A percentile compares a stretch with the other conserved stretches of the same genome.
phyloP scores from a whole-genome alignment of 1,140 invertebrate genomes.

The Drosophila bifasciata region DNA sequence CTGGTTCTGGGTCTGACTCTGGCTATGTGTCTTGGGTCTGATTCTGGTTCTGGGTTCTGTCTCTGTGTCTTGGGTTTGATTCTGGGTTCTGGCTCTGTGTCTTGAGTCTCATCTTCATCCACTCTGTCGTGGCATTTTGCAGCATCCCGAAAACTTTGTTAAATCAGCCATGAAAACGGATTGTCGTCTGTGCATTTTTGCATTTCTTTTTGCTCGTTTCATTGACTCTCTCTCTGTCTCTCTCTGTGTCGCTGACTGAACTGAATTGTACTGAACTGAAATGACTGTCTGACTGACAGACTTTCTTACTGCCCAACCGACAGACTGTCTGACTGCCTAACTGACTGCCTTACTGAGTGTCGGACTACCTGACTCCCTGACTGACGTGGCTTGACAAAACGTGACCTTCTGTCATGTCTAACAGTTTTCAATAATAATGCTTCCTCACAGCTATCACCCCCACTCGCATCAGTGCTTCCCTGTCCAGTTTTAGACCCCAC shows the following conservation, averaged over 20 bases:
- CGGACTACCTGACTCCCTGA: conserved; percentile 11
- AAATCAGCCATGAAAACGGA: conserved; percentile 81
- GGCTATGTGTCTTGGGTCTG: too few species aligned
- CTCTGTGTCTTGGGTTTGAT: too few species aligned
- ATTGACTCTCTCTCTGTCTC: conserved; percentile 59
- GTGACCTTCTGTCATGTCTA: conserved; percentile 75
- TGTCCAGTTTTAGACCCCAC: conserved; percentile 13
- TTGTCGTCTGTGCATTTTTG: conserved; percentile 73
- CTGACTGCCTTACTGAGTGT: conserved; percentile 7
- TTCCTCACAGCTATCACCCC: conserved; percentile 11
- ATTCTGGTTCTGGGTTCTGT: too few species aligned
- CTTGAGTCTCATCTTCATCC: conserved; percentile 27
- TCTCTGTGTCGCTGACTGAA: too few species aligned
- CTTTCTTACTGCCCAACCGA: conserved; percentile 15
- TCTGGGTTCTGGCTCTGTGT: too few species aligned
- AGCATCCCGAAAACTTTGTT: conserved; percentile 70
- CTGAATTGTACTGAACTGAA: too few species aligned
- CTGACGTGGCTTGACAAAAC: conserved; percentile 53
- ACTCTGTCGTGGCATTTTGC: conserved; percentile 48
- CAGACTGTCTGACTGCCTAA: conserved; percentile 20
- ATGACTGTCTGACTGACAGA: conserved; percentile 20
- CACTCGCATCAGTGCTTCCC: conserved; percentile 2
- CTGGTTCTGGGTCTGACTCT: too few species aligned
- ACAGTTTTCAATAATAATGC: conserved; percentile 79
- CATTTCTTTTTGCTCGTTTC: conserved; percentile 76